A percentile compares a stretch with the other conserved stretches of the same genome.
Evolutionary conservation across 2,113 vertebrate species (phyloP).

Genomic region (Hydrochoerus hydrochaeris): DNA sequence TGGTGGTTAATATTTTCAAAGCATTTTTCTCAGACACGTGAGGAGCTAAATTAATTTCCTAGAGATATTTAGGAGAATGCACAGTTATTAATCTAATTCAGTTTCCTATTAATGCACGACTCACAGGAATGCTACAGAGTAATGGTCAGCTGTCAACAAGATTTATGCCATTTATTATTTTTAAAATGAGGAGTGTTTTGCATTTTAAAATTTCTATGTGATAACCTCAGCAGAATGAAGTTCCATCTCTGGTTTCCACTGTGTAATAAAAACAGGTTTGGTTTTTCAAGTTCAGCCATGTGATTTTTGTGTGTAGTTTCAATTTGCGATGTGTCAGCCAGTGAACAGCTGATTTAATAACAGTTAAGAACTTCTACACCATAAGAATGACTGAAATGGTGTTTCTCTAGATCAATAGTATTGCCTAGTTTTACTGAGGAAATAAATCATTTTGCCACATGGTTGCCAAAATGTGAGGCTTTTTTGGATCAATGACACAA

Average conservation of each 20-base stretch:
- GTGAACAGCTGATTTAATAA: slow-evolving; percentile 75
- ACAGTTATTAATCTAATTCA: slow-evolving; percentile 69
- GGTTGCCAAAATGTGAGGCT: slow-evolving; percentile 59
- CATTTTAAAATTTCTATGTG: slow-evolving; percentile 75
- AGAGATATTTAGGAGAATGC: slow-evolving; percentile 70
- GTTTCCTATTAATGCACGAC: slow-evolving; percentile 53
- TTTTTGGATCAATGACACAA: slow-evolving; percentile 73
- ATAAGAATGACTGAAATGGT: slow-evolving; percentile 57
- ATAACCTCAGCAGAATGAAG: slow-evolving; percentile 76
- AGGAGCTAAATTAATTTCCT: slow-evolving; percentile 69
- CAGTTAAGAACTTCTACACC: slow-evolving; percentile 73
- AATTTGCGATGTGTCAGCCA: slow-evolving; percentile 75
- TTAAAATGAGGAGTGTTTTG: slow-evolving; percentile 80
- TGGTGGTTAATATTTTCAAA: slow-evolving; percentile 69
- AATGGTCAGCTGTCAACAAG: slow-evolving; percentile 77
- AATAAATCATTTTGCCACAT: slow-evolving; percentile 71
- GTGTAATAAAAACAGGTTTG: slow-evolving; percentile 74
- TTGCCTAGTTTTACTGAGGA: slow-evolving; percentile 65
- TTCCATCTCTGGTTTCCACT: slow-evolving; percentile 68
- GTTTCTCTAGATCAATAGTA: slow-evolving; percentile 70
- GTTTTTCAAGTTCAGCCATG: slow-evolving; percentile 73
- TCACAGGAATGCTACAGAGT: slow-evolving; percentile 65
- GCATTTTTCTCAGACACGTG: slow-evolving; percentile 63
- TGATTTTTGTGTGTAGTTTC: slow-evolving; percentile 76
- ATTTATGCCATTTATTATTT: slow-evolving; percentile 81